Percentiles rank a stretch among this genome's conserved stretches.
Conservation (phyloP, 2,113 vertebrate species). For the Rhabdomys dilectus region DNA sequence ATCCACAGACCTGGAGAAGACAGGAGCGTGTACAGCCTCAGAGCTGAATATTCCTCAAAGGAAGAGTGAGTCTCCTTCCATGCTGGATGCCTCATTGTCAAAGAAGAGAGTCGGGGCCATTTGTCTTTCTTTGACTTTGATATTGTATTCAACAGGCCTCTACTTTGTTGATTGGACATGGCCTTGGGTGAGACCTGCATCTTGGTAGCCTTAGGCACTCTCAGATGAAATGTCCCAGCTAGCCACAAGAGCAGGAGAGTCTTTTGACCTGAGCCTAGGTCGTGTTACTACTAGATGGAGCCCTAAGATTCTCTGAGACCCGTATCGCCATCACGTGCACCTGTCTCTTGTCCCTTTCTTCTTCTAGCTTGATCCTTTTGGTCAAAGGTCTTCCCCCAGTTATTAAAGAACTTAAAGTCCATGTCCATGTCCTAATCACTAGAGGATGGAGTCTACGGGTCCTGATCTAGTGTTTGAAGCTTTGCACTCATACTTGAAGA, state of each 20-base stretch:
- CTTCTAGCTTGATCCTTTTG: not conserved
- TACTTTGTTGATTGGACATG: not conserved
- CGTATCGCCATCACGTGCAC: not conserved
- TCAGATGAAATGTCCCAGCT: not conserved
- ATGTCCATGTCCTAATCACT: not conserved
- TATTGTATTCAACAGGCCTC: not conserved
- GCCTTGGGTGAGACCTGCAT: not conserved
- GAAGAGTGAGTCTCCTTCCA: too few relatives aligned
- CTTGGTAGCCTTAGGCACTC: not conserved
- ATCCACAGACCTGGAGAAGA: not conserved
- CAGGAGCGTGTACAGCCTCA: not conserved
- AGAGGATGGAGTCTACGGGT: not conserved
- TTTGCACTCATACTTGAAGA: not conserved
- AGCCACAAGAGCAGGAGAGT: not conserved
- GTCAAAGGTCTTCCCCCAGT: not conserved
- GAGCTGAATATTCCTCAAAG: too few relatives aligned
- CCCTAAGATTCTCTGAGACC: not conserved
- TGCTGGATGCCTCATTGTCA: not conserved
- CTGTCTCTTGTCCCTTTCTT: not conserved
- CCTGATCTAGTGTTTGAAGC: not conserved
- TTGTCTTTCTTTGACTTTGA: not conserved
- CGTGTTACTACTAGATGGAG: not conserved
- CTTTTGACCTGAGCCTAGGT: not conserved
- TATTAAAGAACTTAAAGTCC: not conserved
- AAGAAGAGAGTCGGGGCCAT: not conserved